Evolutionary conservation across 1,140 invertebrate genomes (phyloP).

Genomic region (Hetaerina americana): DNA sequence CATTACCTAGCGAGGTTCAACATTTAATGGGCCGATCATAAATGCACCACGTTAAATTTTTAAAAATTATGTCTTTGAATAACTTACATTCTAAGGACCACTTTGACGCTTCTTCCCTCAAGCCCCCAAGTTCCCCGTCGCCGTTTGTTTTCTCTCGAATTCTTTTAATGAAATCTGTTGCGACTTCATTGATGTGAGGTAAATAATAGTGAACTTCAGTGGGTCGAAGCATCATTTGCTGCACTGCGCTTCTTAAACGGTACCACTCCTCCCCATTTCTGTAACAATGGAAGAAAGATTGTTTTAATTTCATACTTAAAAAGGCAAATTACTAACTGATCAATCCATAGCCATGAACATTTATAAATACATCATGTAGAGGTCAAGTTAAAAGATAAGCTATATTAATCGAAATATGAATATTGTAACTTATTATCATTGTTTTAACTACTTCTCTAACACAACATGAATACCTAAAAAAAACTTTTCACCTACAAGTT

Average conservation of each 20-base stretch:
- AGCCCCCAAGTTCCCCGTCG: slow-evolving; percentile 13
- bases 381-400: background rate
- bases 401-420: too few species aligned
- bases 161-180: slow-evolving; percentile 26
- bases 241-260: slow-evolving; percentile 28
- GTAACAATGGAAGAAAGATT: slow-evolving; percentile 4
- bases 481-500: slow-evolving; percentile 34
- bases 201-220: slow-evolving; percentile 31
- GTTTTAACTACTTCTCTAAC: too few species aligned
- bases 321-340: too few species aligned
- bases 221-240: slow-evolving; percentile 33
- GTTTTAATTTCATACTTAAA: background rate
- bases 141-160: slow-evolving; percentile 19
- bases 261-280: slow-evolving; percentile 41
- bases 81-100: slow-evolving; percentile 30
- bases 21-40: too few species aligned
- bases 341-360: too few species aligned
- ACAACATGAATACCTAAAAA: too few species aligned
- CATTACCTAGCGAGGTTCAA: too few species aligned
- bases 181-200: slow-evolving; percentile 28
- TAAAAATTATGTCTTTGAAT: too few species aligned
- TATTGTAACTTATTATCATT: too few species aligned
- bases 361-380: background rate
- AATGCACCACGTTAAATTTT: too few species aligned
- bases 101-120: slow-evolving; percentile 24